Evolutionary conservation across 1,140 invertebrate species (phyloP).

Genomic region (Spodoptera litura): DNA sequence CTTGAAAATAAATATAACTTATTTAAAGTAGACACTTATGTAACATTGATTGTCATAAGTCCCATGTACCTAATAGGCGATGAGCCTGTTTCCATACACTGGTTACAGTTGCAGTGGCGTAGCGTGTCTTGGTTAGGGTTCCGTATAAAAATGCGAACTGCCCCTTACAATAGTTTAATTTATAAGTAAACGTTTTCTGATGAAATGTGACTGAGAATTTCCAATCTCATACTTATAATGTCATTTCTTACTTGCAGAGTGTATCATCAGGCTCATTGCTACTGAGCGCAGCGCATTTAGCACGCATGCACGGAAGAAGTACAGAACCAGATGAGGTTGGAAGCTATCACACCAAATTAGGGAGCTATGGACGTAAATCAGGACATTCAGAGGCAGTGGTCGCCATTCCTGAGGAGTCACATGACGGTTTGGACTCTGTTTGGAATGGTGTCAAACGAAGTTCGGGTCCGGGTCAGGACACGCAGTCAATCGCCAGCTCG

Average conservation of each 20-base stretch:
- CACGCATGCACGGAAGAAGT: conserved; percentile 87
- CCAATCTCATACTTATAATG: background rate
- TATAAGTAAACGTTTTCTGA: no score
- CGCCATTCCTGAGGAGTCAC: conserved; percentile 76
- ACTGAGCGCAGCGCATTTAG: conserved; percentile 92
- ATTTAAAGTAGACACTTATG: no score
- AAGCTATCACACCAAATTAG: conserved; percentile 63
- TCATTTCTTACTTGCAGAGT: conserved; percentile 87
- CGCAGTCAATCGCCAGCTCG: conserved; percentile 92
- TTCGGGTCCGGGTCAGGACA: conserved; percentile 86
- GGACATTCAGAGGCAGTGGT: conserved; percentile 67
- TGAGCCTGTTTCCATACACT: no score
- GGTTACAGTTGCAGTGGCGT: no score
- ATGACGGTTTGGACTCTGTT: conserved; percentile 70
- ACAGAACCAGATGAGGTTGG: conserved; percentile 71
- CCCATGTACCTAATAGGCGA: no score
- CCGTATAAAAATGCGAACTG: no score
- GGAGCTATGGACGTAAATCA: conserved; percentile 62
- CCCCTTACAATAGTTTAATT: no score
- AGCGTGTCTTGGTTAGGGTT: no score
- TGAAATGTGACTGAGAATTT: no score
- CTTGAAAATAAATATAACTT: no score
- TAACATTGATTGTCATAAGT: no score
- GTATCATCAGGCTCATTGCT: conserved; percentile 92
- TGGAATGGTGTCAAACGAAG: conserved; percentile 83